These are phyloP conservation scores for Latrodectus geometricus DNA, from an alignment of 1,140 invertebrate genomes.

Conservation along the genomic window DNA sequence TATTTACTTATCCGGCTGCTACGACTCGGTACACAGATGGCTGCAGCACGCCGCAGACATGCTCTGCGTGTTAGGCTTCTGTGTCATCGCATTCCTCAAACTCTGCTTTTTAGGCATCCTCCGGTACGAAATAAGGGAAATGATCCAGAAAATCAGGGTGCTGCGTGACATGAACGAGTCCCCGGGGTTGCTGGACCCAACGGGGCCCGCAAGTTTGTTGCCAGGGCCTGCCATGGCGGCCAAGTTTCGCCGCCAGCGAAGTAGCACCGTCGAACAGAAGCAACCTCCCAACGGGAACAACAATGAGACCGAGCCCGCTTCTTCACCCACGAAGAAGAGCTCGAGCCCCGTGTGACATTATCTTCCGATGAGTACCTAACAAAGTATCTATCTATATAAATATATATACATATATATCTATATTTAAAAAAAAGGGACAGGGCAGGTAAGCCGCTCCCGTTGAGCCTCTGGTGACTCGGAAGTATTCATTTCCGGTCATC, in stretches of 20 bases:
- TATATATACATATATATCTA: neutral
- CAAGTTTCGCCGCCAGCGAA: conserved; percentile 37
- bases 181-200: conserved; percentile 47
- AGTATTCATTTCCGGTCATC: conserved; percentile 15
- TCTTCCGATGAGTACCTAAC: conserved; percentile 58
- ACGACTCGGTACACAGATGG: conserved; percentile 78
- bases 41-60: conserved; percentile 82
- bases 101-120: conserved; percentile 89
- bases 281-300: conserved; percentile 54
- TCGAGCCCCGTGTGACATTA: conserved; percentile 47
- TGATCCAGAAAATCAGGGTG: conserved; percentile 88
- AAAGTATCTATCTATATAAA: conserved; percentile 42
- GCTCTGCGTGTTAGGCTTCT: conserved; percentile 87
- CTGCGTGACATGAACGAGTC: conserved; percentile 70
- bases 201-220: conserved; percentile 30
- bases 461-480: conserved; percentile 13
- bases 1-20: conserved; percentile 74
- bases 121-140: conserved; percentile 84
- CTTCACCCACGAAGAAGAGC: conserved; percentile 40
- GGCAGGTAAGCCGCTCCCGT: conserved; percentile 4
- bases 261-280: conserved; percentile 1
- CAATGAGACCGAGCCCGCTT: conserved; percentile 37
- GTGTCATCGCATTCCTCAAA: conserved; percentile 90
- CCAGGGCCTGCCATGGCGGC: conserved; percentile 40
- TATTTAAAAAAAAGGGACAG: conserved; percentile 7